Conservation (phyloP, 1,140 invertebrate species). For the Lasioglossum albipes region DNA sequence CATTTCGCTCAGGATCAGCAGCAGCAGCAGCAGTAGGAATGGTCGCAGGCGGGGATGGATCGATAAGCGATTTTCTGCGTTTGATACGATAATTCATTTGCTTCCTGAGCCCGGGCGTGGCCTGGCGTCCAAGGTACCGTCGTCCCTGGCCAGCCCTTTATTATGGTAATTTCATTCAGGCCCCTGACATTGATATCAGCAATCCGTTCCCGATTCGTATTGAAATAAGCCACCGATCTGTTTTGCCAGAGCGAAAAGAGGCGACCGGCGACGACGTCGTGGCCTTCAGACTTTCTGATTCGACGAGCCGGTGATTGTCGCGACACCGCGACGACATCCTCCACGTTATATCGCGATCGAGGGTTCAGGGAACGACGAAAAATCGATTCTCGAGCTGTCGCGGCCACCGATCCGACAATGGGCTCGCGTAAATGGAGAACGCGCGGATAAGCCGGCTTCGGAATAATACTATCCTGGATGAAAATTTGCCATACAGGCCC, state of each 20-base stretch:
- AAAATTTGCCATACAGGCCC: background rate
- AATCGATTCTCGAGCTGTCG: slow-evolving; percentile 33
- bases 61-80: slow-evolving; percentile 55
- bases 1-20: too few species aligned
- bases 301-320: slow-evolving; percentile 17
- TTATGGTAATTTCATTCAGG: slow-evolving; percentile 75
- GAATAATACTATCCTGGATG: background rate
- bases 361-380: background rate
- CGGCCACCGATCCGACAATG: slow-evolving; percentile 25
- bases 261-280: slow-evolving; percentile 37
- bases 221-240: slow-evolving; percentile 67
- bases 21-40: background rate
- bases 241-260: slow-evolving; percentile 32
- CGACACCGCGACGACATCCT: background rate
- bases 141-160: slow-evolving; percentile 61
- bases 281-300: slow-evolving; percentile 6
- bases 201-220: slow-evolving; percentile 71
- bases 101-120: slow-evolving; percentile 23
- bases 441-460: background rate
- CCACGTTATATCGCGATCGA: slow-evolving; percentile 10
- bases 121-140: slow-evolving; percentile 39
- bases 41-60: slow-evolving; percentile 12
- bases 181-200: slow-evolving; percentile 63
- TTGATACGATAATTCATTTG: slow-evolving; percentile 62
- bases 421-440: background rate